Conservation (phyloP, 2,797 vertebrate genomes). For the Trachurus trachurus region DNA sequence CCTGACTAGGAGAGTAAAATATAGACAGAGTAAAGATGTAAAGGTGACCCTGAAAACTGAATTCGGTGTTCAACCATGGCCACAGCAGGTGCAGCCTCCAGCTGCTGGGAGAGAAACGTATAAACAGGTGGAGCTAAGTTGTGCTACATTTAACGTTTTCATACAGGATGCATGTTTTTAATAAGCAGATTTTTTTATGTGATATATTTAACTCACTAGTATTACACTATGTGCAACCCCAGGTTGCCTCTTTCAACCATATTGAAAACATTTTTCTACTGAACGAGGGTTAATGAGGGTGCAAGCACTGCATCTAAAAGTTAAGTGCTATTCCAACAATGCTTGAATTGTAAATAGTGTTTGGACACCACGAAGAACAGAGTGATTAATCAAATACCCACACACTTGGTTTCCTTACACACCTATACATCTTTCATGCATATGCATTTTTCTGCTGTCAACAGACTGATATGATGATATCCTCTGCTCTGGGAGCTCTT, state of each 20-base stretch:
- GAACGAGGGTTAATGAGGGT: conserved; percentile 33
- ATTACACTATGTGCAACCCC: neutral
- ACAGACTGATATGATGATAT: conserved; percentile 32
- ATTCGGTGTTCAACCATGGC: neutral
- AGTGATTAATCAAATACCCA: conserved; percentile 39
- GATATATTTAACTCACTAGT: neutral
- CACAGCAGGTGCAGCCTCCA: neutral
- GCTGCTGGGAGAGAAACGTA: neutral
- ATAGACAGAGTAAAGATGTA: neutral
- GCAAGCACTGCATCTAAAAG: conserved; percentile 14
- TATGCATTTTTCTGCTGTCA: conserved; percentile 39
- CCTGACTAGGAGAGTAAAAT: neutral
- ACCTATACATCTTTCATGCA: conserved; percentile 47
- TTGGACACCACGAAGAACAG: conserved; percentile 16
- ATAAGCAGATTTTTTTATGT: neutral
- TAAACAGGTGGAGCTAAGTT: neutral
- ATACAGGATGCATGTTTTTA: neutral
- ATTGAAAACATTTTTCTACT: neutral
- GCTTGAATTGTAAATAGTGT: neutral
- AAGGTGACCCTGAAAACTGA: neutral
- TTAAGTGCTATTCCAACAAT: neutral
- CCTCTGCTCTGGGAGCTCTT: conserved; percentile 14
- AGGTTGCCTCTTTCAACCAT: neutral
- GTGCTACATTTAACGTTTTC: neutral
- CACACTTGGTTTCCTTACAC: conserved; percentile 13